These are phyloP conservation scores for Ylistrum balloti DNA, from an alignment of 1,140 invertebrate genomes.

Conservation along the genomic window DNA sequence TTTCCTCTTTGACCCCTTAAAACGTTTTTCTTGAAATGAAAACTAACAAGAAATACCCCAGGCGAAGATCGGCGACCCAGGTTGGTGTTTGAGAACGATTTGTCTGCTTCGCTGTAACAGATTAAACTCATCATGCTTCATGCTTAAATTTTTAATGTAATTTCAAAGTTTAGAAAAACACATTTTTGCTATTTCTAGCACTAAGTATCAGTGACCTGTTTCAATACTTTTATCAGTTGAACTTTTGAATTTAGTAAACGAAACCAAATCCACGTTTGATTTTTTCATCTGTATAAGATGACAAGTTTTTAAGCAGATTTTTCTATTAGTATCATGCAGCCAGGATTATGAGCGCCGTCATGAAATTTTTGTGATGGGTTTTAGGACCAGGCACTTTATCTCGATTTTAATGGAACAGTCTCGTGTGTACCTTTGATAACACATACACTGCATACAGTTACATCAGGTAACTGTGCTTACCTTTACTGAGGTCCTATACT, in stretches of 20 bases:
- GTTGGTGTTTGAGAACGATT: neutral
- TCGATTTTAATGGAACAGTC: neutral
- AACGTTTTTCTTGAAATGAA: neutral
- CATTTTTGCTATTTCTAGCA: too few species aligned
- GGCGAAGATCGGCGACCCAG: neutral
- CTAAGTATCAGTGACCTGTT: too few species aligned
- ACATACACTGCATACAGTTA: neutral
- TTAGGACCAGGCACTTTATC: neutral
- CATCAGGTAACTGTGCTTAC: neutral
- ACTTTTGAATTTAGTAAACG: too few species aligned
- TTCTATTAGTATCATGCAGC: neutral
- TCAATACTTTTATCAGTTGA: too few species aligned
- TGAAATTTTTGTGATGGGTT: neutral
- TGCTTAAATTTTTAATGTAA: too few species aligned
- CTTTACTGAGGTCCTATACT: neutral
- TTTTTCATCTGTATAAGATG: neutral
- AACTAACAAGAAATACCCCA: neutral
- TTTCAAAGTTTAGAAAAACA: too few species aligned
- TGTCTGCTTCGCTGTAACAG: neutral
- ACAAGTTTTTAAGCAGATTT: neutral
- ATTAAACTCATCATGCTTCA: too few species aligned
- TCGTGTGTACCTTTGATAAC: neutral
- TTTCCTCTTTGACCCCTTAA: neutral
- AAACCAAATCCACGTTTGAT: neutral
- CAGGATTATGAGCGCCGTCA: conserved; percentile 4